Evolutionary conservation across 92 coral and sea anemone genomes (phyloP), one percentile per base, ranked within the genome.

Genomic region (Paramuricea clavata): DNA sequence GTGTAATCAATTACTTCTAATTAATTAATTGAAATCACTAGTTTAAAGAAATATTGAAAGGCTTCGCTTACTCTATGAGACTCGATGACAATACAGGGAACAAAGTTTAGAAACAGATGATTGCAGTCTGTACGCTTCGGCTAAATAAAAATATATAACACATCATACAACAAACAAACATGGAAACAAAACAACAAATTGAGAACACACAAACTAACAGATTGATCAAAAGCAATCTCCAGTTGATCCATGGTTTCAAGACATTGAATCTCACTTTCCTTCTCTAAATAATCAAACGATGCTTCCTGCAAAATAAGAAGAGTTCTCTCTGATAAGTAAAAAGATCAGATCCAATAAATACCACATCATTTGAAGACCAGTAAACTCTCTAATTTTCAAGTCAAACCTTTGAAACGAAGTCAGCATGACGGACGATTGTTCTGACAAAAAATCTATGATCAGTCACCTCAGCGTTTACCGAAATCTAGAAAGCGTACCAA

Each of bases 201-300:
- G n/a, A n/a, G n/a, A n/a, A n/a, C n/a, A n/a, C n/a, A n/a, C n/a
- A 5, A 35, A 90, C 98, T 88, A 57, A 95, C 98, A 69, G 88
- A 83, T 68, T 95, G 94, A 49, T 89, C 93, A 62, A 94, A 92
- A 11, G 90, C 92, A 31, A 95, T 95, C 81, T 95, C 98, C 61
- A 95, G 88, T 39, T 95, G 97, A 87, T 95, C 98, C 76, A 95
- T 69, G 15, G 98, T 89, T 77, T 95, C 98, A 21, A 95, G 87
- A 33, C 95, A 89, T 81, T 95, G 98, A 74, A 95, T 95, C 82
- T 95, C 98, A 33, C 98, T 95, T 67, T 95, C 98, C 70, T 95
- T 95, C 33, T 95, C 98, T 98, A 95, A 94, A 82, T 95, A 95
- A 75, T 95, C 98, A 87, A 95, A 95, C 11, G 98, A 95, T 1